phyloP scores from a whole-genome alignment of 2,797 vertebrate genomes.

The Poecilia gillii region DNA sequence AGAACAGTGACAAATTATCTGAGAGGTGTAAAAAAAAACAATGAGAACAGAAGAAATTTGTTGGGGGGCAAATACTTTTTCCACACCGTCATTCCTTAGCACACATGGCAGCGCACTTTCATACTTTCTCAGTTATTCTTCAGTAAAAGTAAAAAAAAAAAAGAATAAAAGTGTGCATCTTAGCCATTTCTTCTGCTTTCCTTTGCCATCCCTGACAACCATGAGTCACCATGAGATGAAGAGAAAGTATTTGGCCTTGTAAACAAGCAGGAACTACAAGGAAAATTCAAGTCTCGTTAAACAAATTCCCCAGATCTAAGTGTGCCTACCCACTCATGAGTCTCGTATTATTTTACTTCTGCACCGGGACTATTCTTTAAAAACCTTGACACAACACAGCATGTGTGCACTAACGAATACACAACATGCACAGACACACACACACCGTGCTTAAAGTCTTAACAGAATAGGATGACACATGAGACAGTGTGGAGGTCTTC shows the following conservation, averaged over 20 bases:
- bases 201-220: constrained; percentile 26
- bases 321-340: constrained; percentile 34
- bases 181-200: constrained; percentile 5
- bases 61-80: background rate
- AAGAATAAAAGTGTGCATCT: constrained; percentile 22
- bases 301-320: constrained; percentile 38
- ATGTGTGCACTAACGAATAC: background rate
- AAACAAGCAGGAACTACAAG: constrained; percentile 45
- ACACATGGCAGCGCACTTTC: background rate
- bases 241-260: constrained; percentile 41
- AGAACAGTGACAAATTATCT: background rate
- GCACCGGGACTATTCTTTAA: constrained; percentile 50
- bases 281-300: constrained; percentile 48
- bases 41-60: background rate
- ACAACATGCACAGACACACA: constrained; percentile 37
- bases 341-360: constrained; percentile 54
- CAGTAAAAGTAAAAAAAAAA: constrained; percentile 18
- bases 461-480: constrained; percentile 67
- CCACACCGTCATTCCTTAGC: background rate
- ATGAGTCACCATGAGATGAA: constrained; percentile 29
- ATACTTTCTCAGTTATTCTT: background rate
- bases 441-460: constrained; percentile 42
- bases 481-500: constrained; percentile 78
- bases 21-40: background rate
- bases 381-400: constrained; percentile 38